Base-by-base conservation (phyloP, 2,797 vertebrate species). In the Ptychobarbus kaznakovi region DNA sequence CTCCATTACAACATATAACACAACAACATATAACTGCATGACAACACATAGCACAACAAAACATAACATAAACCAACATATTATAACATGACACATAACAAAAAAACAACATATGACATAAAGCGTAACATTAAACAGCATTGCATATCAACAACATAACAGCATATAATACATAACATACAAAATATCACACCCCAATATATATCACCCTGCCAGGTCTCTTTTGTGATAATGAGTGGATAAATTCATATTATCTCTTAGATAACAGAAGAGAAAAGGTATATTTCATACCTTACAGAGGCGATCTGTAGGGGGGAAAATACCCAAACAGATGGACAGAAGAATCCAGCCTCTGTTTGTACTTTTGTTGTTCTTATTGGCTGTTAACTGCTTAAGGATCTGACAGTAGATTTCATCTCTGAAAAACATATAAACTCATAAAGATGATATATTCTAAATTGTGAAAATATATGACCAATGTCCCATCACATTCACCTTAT, bases 381-480 rank as follows among this genome's bases (percentile, higher is more conserved):
- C 95, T 0, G 94, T 94, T 85, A 99, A 95, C 90, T 99, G 98
- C 91, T 99, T 99, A 92, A 97, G 98, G 92, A 99, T 98, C 95
- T 99, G 98, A 92, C 98, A 98, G 89, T 98, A 99, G 90, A 99
- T 97, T 91, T 99, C 98, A 87, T 99, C 98, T 90, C 98, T 99
- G 92, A 82, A 89, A 88, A 93, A 80, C 58, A 86, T 5, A 74
- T 5, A 7, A 56, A 25, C 35, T 28, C 46, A 42, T 56, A 56
- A 53, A 75, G 44, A 77, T 77, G 25, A 25, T 38, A 8, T n/a
- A 44, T 16, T 35, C 28, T 22, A 51, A 6, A 68, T 75, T 46
- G 10, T 12, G 8, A 15, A 68, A 20, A 32, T 72, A 75, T 51
- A 66, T 63, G 49, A 35, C n/a, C 53, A 76, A 9, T 15, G 10